These are phyloP conservation scores for Marisa cornuarietis DNA, from an alignment of 1,140 invertebrate genomes.

Conservation along the genomic window DNA sequence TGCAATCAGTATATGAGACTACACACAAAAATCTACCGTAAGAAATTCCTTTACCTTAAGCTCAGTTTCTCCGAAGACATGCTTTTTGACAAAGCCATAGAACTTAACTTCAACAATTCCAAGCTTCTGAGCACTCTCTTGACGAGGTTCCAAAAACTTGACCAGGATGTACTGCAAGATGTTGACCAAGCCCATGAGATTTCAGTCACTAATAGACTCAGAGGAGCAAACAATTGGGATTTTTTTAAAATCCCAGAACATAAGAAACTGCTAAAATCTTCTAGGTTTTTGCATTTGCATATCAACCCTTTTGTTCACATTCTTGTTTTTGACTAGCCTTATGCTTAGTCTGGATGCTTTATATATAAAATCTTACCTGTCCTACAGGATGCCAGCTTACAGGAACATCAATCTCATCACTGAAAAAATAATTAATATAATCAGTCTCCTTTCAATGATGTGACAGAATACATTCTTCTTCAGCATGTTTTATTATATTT, in stretches of 20 bases:
- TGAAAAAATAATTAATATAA: constrained; percentile 37
- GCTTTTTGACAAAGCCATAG: constrained; percentile 58
- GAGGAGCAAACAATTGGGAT: not conserved
- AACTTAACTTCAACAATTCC: constrained; percentile 59
- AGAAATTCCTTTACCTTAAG: constrained; percentile 30
- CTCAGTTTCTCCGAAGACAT: constrained; percentile 40
- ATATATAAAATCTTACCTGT: constrained; percentile 44
- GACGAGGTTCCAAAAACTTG: constrained; percentile 61
- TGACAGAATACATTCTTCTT: not conserved
- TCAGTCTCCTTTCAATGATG: not conserved
- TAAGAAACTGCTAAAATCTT: too few relatives aligned
- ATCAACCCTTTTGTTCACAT: too few relatives aligned
- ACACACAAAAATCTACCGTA: not conserved
- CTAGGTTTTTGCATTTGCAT: too few relatives aligned
- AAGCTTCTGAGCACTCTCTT: constrained; percentile 49
- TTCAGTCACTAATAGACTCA: not conserved
- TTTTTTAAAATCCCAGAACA: too few relatives aligned
- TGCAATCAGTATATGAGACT: not conserved
- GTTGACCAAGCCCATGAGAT: constrained; percentile 3
- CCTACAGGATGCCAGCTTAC: constrained; percentile 56
- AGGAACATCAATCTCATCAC: constrained; percentile 63
- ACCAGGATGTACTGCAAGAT: constrained; percentile 56
- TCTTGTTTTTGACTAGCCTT: too few relatives aligned
- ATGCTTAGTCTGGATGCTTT: not conserved
- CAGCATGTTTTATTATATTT: not conserved